Evolutionary conservation across 35 echinoderm and acorn worm genomes (phyloP), one percentile per base, ranked within the genome.

Genomic region (Apostichopus japonicus): DNA sequence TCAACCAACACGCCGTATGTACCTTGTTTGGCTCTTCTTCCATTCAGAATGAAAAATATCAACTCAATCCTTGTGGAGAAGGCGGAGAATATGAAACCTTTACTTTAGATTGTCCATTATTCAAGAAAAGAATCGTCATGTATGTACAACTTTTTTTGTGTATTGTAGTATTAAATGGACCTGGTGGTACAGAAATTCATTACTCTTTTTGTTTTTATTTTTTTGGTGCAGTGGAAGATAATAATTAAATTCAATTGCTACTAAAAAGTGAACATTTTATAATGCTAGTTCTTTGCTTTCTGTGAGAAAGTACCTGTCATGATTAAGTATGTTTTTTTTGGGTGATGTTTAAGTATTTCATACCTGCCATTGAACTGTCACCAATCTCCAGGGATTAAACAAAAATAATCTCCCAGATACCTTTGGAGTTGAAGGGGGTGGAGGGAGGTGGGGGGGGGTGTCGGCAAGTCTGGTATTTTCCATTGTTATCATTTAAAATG

Each of bases 81-180:
- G 97, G 97, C 77, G 97, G 97, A 23, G 97, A 99, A 86, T 99
- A 96, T 92, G 97, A 99, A 78, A 99, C 97, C 8, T 95, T 99
- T 11, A 96, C 95, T 4, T 80, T 99, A 80, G 95, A 99, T 67
- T 99, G 97, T 81, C 97, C 97, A 56, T 92, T 99, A 5, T 99
- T 99, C 83, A 84, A 91, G 52, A 99, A 96, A 79, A 95, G 88
- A 58, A 93, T 96, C 87, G 90, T 95, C 8, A 92, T 99, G 97
- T 98, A 88, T 93, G 97, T 96, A 79, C 67, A 23, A 10, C 14
- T 25, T 44, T 4, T 79, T n/a, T 51, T 79, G 77, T 79, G 14
- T 79, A 61, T 61, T 61, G 0, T 44, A 44, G 33, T 44, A 44
- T 44, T 44, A 24, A 77, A 22, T 23, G 80, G 6, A 55, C 78